Evolutionary conservation across 2,888 invertebrate species (phyloP), one percentile per base, ranked within the genome.

Genomic region (Leptopilina myrica): DNA sequence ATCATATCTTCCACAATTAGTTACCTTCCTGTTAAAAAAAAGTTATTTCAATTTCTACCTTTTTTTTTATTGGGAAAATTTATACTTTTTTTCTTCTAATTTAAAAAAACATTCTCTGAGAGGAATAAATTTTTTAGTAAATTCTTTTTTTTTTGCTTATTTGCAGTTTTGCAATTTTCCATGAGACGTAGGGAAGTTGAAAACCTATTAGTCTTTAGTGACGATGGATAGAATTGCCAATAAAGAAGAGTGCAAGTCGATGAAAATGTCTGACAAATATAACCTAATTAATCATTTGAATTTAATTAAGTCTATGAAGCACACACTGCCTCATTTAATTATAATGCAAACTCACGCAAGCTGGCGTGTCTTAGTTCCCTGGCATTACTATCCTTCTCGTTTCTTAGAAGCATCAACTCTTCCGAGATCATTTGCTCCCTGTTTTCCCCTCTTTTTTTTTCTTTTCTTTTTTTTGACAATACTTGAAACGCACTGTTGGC

Each of bases 221-320:
- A 56, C 56, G 12, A 12, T 56, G 14, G 49, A 33, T 53, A n/a
- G 1, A 8, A 5, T 33, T 49, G n/a, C 14, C 56, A 56, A 56
- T 33, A 56, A 7, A 56, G 26, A 12, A 33, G 75, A 26, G 81
- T 69, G 53, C 53, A 46, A 56, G 69, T 59, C 76, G 56, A 66
- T 76, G 33, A 76, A 33, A 79, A 15, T 80, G 79, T 76, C 78
- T 79, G 79, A 84, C 81, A 87, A 86, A 87, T 88, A 89, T 88
- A 89, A 88, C 85, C 87, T 87, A 89, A 90, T 90, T 89, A 89
- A 89, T 88, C 86, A 87, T 87, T 86, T 84, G 86, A 86, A 88
- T 88, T 88, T 89, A 89, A 90, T 90, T 89, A 89, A 89, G 85
- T 87, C 82, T 77, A 83, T 77, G 78, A 75, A 62, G 59, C 80